A percentile compares a stretch with the other conserved stretches of the same genome.
Evolutionary conservation across 2,888 invertebrate species (phyloP).

Genomic region (Troides helena): DNA sequence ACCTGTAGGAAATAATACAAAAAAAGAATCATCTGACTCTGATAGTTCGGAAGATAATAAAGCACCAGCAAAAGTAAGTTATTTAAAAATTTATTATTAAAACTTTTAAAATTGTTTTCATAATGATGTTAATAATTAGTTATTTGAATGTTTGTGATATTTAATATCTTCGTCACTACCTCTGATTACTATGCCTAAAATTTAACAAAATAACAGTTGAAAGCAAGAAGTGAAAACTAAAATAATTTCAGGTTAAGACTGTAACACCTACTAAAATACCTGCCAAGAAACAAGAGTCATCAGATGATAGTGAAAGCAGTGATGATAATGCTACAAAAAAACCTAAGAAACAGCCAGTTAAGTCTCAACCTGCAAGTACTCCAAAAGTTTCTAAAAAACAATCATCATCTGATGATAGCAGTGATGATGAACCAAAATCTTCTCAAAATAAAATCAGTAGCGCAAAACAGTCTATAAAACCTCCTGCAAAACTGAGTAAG

Average conservation of each 20-base stretch:
- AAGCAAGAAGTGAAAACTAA: background rate
- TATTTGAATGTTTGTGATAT: constrained; percentile 50
- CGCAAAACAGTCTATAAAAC: constrained; percentile 31
- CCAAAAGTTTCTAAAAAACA: constrained; percentile 45
- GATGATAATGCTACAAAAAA: constrained; percentile 53
- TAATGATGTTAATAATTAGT: constrained; percentile 51
- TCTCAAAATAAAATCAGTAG: constrained; percentile 34
- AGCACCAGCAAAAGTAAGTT: constrained; percentile 44
- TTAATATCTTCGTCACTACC: constrained; percentile 67
- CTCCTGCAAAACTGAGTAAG: constrained; percentile 35
- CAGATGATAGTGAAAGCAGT: constrained; percentile 56
- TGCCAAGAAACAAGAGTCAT: constrained; percentile 57
- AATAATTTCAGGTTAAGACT: constrained; percentile 34
- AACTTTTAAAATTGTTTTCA: background rate
- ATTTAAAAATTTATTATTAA: constrained; percentile 26
- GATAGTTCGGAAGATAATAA: constrained; percentile 68
- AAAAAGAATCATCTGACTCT: constrained; percentile 58
- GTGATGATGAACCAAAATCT: constrained; percentile 45
- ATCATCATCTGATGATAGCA: constrained; percentile 48
- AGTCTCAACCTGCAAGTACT: constrained; percentile 40
- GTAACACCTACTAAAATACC: constrained; percentile 44
- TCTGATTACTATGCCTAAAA: constrained; percentile 42
- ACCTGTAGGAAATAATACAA: constrained; percentile 49
- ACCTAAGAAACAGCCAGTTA: constrained; percentile 45
- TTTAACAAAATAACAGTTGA: background rate